Conservation (phyloP, 2,113 vertebrate genomes). For the Leptocoma aspasia region DNA sequence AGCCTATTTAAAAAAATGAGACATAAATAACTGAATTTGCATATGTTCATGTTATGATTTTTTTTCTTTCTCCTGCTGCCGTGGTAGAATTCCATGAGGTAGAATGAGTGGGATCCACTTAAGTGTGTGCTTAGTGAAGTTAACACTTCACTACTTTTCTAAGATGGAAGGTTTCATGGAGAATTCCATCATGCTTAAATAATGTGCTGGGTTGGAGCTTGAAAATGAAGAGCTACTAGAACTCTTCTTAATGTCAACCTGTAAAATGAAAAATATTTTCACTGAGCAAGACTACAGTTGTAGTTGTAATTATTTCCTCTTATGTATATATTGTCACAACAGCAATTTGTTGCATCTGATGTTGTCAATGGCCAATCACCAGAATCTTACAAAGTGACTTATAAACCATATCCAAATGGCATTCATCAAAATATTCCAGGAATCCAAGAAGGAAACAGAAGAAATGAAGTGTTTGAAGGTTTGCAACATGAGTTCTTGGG, state of each 20-base stretch:
- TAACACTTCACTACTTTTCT: not conserved
- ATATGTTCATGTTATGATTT: not conserved
- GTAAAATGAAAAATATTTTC: not conserved
- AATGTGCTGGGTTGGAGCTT: not conserved
- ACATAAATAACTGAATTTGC: not conserved
- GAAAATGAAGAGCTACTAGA: not conserved
- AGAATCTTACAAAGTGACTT: conserved; percentile 80
- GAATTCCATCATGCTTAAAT: not conserved
- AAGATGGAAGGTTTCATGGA: not conserved
- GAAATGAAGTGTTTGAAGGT: conserved; percentile 76
- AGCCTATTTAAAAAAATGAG: not conserved
- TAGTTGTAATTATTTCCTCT: not conserved
- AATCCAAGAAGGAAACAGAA: conserved; percentile 56
- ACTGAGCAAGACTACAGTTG: not conserved
- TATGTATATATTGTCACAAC: not conserved
- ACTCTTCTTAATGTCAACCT: not conserved
- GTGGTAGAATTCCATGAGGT: not conserved
- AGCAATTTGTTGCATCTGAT: conserved; percentile 71
- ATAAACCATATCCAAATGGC: conserved; percentile 81
- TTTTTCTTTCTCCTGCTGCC: not conserved
- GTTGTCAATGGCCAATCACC: conserved; percentile 38
- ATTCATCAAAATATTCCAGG: conserved; percentile 68
- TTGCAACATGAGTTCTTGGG: conserved; percentile 87
- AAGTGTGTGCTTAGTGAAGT: not conserved
- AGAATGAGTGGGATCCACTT: not conserved